Percentiles rank a stretch among this genome's conserved stretches.
Evolutionary conservation across 2,888 invertebrate genomes (phyloP).

Genomic region (Trachelus tabidus): DNA sequence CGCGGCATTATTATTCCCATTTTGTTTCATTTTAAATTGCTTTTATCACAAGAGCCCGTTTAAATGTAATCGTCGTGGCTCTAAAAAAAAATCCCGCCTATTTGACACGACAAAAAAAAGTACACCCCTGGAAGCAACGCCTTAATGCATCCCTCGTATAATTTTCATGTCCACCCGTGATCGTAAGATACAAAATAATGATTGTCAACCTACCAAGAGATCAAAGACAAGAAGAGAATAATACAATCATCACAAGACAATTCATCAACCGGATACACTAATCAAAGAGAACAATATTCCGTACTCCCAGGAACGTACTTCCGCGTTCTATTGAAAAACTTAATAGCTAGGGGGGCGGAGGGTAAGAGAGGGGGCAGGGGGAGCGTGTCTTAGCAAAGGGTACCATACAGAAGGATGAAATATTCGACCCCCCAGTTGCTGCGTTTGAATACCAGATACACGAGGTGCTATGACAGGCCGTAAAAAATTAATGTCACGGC

Average conservation of each 20-base stretch:
- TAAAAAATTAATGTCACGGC: background rate
- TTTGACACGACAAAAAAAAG: background rate
- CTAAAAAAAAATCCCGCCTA: background rate
- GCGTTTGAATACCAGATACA: background rate
- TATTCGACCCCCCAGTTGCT: background rate
- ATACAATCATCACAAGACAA: background rate
- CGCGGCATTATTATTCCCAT: conserved; percentile 17
- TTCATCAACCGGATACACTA: background rate
- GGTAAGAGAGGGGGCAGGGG: background rate
- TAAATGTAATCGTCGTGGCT: conserved; percentile 1
- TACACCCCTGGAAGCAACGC: background rate
- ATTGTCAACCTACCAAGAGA: background rate
- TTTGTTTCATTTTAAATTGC: conserved; percentile 36
- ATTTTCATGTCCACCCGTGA: background rate
- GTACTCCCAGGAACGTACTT: background rate
- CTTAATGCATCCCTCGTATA: background rate
- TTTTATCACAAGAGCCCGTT: conserved; percentile 63
- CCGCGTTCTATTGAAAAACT: background rate
- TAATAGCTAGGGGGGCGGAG: background rate
- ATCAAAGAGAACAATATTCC: background rate
- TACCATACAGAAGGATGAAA: background rate
- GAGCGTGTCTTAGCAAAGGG: background rate
- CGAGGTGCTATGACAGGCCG: background rate
- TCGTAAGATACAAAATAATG: background rate
- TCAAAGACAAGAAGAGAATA: background rate